These are phyloP conservation scores for Allobates femoralis DNA, from an alignment of 2,797 vertebrate genomes.

Conservation along the genomic window DNA sequence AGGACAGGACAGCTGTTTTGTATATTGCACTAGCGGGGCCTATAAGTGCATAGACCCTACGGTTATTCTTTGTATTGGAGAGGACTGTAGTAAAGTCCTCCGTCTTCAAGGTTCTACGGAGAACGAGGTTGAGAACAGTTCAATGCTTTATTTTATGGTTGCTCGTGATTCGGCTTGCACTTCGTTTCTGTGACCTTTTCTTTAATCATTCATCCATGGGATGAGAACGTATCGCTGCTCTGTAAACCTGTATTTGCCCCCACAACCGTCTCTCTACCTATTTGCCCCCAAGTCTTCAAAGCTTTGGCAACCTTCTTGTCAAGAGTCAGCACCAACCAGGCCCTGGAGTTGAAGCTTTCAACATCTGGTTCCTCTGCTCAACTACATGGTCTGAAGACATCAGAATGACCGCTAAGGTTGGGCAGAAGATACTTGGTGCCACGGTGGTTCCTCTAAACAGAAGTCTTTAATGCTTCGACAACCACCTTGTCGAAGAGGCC, in stretches of 20 bases:
- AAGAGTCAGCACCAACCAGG: no score
- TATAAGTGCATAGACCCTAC: not conserved
- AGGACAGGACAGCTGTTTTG: not conserved
- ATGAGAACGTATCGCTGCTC: not conserved
- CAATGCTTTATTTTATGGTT: not conserved
- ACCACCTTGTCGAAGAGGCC: no score
- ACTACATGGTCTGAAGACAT: not conserved
- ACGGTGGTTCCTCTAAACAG: not conserved
- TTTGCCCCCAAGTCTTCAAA: no score
- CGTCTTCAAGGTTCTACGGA: not conserved
- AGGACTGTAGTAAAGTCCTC: not conserved
- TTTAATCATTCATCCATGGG: not conserved
- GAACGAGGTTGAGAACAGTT: not conserved
- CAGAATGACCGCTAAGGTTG: not conserved
- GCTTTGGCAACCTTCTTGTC: no score
- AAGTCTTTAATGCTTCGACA: not conserved
- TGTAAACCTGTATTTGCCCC: not conserved
- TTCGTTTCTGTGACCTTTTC: not conserved
- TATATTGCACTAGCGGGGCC: not conserved
- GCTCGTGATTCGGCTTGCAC: not conserved
- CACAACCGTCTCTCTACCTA: not conserved
- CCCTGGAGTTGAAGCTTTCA: not conserved
- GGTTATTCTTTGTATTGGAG: not conserved
- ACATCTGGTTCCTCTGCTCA: not conserved
- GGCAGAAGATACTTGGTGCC: not conserved